Conservation (phyloP, 2,888 invertebrate genomes). For the Monopis laevigella region DNA sequence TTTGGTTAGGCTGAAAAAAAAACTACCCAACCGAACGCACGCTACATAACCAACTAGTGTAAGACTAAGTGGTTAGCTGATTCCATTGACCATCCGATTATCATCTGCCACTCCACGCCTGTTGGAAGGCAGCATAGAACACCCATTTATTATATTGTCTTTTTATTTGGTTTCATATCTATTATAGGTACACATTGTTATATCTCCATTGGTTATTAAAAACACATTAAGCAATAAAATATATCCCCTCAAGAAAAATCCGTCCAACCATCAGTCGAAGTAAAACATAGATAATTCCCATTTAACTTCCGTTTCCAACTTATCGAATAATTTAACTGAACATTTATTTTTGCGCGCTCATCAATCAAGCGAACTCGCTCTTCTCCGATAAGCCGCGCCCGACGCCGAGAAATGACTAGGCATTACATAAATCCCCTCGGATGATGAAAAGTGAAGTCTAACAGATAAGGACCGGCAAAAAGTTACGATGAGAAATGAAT, state of each 20-base stretch:
- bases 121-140: too few species aligned
- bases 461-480: constrained; percentile 70
- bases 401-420: constrained; percentile 71
- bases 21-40: too few species aligned
- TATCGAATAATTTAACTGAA: constrained; percentile 70
- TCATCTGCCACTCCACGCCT: too few species aligned
- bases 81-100: too few species aligned
- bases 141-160: too few species aligned
- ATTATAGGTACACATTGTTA: too few species aligned
- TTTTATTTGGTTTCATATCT: too few species aligned
- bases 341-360: constrained; percentile 70
- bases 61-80: too few species aligned
- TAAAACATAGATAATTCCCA: constrained; percentile 69
- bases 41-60: too few species aligned
- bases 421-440: constrained; percentile 70
- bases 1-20: too few species aligned
- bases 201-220: too few species aligned
- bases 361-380: constrained; percentile 66
- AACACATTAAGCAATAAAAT: too few species aligned
- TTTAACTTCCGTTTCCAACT: constrained; percentile 70
- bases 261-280: constrained; percentile 25
- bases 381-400: constrained; percentile 62
- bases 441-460: constrained; percentile 71
- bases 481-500: constrained; percentile 70
- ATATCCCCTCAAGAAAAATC: not conserved